These are phyloP conservation scores for Hetaerina titia DNA, from an alignment of 2,888 invertebrate species.

Conservation along the genomic window DNA sequence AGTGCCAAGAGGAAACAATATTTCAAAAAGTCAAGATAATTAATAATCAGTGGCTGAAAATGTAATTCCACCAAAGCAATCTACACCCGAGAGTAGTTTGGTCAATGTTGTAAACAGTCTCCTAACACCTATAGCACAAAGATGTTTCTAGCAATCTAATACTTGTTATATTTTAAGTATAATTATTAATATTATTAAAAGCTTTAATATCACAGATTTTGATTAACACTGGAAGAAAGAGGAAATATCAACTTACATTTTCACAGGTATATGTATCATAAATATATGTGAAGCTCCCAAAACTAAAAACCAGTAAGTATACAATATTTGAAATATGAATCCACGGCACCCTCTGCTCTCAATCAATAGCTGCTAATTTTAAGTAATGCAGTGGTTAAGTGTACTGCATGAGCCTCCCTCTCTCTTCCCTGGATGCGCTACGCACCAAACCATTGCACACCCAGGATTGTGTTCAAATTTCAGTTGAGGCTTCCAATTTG, in stretches of 20 bases:
- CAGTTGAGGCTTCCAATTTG: no score
- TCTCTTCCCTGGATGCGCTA: no score
- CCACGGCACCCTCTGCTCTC: background rate
- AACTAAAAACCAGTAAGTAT: constrained; percentile 55
- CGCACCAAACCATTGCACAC: background rate
- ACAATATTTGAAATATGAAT: constrained; percentile 37
- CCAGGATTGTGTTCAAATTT: background rate
- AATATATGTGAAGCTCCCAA: constrained; percentile 62
- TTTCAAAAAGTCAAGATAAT: constrained; percentile 42
- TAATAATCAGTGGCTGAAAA: constrained; percentile 49
- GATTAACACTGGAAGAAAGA: constrained; percentile 66
- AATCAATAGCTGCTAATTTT: background rate
- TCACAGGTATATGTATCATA: constrained; percentile 65
- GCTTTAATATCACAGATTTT: constrained; percentile 63
- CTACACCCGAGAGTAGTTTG: constrained; percentile 63
- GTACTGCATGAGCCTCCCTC: no score
- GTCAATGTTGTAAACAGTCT: constrained; percentile 66
- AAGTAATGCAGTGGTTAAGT: background rate
- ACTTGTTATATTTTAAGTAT: constrained; percentile 29
- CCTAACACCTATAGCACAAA: constrained; percentile 55
- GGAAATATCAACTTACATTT: constrained; percentile 54
- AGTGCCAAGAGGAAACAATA: constrained; percentile 64
- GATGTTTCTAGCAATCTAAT: constrained; percentile 61
- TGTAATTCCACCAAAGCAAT: constrained; percentile 45
- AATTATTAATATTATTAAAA: constrained; percentile 64